These are phyloP conservation scores for Dinothrombium tinctorium DNA, from an alignment of 1,140 invertebrate genomes.

Conservation along the genomic window DNA sequence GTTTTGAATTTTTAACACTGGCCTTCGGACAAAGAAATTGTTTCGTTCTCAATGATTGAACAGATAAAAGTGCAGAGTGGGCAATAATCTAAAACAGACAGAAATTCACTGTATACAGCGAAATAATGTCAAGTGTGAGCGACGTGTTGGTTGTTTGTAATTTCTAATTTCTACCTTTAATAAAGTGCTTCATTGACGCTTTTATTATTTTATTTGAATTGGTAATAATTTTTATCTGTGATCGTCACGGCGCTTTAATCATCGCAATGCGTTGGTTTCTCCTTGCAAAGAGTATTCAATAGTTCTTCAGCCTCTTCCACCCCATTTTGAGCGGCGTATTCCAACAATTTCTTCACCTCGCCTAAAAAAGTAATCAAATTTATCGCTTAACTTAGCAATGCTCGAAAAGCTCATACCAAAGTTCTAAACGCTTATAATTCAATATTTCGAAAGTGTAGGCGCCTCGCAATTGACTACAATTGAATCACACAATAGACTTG, in stretches of 20 bases:
- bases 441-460: not conserved
- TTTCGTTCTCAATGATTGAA: too few species aligned
- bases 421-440: not conserved
- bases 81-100: too few species aligned
- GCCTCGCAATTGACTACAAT: not conserved
- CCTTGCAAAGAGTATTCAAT: conserved; percentile 13
- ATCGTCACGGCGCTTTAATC: conserved; percentile 10
- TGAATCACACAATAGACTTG: conserved; percentile 20
- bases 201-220: too few species aligned
- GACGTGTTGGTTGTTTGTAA: too few species aligned
- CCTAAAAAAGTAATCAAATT: conserved; percentile 18
- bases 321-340: conserved; percentile 15
- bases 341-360: conserved; percentile 15
- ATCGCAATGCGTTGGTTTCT: conserved; percentile 14
- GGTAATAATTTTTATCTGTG: too few species aligned
- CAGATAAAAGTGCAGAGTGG: too few species aligned
- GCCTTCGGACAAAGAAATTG: too few species aligned
- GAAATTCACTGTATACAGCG: too few species aligned
- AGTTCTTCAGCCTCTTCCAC: conserved; percentile 16
- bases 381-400: not conserved
- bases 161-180: too few species aligned
- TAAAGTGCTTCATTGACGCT: too few species aligned
- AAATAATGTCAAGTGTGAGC: too few species aligned
- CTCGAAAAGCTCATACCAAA: not conserved
- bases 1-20: too few species aligned